Evolutionary conservation across 35 echinoderm and acorn worm species (phyloP), one percentile per base, ranked within the genome.

Genomic region (Diadema setosum): DNA sequence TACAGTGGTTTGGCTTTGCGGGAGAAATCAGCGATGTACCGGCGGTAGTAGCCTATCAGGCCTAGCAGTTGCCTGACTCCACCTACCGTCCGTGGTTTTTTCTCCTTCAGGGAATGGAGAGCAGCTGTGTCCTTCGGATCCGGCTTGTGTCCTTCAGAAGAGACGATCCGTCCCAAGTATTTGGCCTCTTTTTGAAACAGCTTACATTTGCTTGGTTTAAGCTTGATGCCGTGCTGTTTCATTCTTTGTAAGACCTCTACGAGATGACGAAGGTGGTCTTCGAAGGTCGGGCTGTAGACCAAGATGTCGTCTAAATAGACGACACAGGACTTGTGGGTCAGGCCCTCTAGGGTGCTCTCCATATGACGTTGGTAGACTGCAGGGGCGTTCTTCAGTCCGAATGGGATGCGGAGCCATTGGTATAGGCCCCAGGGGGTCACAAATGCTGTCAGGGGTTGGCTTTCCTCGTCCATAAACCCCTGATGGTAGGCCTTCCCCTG

Each of bases 401-500:
- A 95, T 6, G 93, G 78, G 3, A 91, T 87, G 0, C 87, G 69
- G 1, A 90, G 75, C 93, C 92, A 94, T 49, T 94, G 87, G 83
- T 95, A 70, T 2, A 95, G 78, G 23, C 88, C 93, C 88, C 83
- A 95, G 16, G 83, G 93, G 1, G 93, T 95, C 0, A 91, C 89
- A 91, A 95, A 95, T 75, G 93, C 89, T 30, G 93, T 95, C 39
- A 90, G 16, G 3, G 82, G 88, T 74, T 78, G 20, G 60, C 88
- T 91, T 33, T 80, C 50, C 16, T 61, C 67, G 5, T 41, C 26
- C 14, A 91, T 91, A 24, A 65, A 95, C 16, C 93, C 88, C 61
- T 95, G 93, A 64, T 95, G 93, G 74, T 94, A 94, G 0, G 93
- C 87, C 39, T 91, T 94, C 5, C 87, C 82, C 61, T 94, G 93